These are phyloP conservation scores for Luehdorfia chinensis DNA, from an alignment of 1,140 invertebrate species.

Conservation along the genomic window DNA sequence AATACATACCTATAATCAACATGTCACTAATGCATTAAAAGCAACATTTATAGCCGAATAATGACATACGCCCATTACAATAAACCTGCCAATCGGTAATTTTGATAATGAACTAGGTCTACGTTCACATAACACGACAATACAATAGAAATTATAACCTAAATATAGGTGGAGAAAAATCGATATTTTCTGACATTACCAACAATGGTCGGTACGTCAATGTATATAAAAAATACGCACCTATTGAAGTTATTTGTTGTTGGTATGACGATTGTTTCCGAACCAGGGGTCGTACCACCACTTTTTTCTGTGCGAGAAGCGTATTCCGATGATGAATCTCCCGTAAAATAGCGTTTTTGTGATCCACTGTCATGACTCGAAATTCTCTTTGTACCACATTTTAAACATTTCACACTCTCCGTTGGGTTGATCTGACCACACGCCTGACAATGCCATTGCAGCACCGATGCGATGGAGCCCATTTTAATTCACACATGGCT, in stretches of 20 bases:
- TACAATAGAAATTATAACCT: slow-evolving; percentile 70
- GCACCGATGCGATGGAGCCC: slow-evolving; percentile 93
- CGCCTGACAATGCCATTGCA: slow-evolving; percentile 92
- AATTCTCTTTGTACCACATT: slow-evolving; percentile 82
- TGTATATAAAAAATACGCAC: slow-evolving; percentile 44
- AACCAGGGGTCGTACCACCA: slow-evolving; percentile 60
- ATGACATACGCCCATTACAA: slow-evolving; percentile 48
- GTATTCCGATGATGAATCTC: slow-evolving; percentile 63
- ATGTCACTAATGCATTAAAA: slow-evolving; percentile 19
- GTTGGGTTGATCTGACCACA: slow-evolving; percentile 92
- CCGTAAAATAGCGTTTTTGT: slow-evolving; percentile 53
- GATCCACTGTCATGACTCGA: slow-evolving; percentile 71
- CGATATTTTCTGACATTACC: slow-evolving; percentile 65
- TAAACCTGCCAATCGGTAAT: slow-evolving; percentile 43
- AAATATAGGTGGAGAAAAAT: slow-evolving; percentile 69
- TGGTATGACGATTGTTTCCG: slow-evolving; percentile 60
- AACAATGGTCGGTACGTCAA: slow-evolving; percentile 51
- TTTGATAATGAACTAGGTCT: slow-evolving; percentile 49
- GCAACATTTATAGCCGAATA: slow-evolving; percentile 43
- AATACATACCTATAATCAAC: slow-evolving; percentile 34
- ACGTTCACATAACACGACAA: slow-evolving; percentile 44
- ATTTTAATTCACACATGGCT: slow-evolving; percentile 81
- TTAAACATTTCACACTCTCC: slow-evolving; percentile 86
- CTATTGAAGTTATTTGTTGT: slow-evolving; percentile 63
- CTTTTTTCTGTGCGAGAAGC: slow-evolving; percentile 61